A percentile compares a stretch with the other conserved stretches of the same genome.
phyloP scores from a whole-genome alignment of 2,888 invertebrate genomes.

The Agonopterix subpropinquella region DNA sequence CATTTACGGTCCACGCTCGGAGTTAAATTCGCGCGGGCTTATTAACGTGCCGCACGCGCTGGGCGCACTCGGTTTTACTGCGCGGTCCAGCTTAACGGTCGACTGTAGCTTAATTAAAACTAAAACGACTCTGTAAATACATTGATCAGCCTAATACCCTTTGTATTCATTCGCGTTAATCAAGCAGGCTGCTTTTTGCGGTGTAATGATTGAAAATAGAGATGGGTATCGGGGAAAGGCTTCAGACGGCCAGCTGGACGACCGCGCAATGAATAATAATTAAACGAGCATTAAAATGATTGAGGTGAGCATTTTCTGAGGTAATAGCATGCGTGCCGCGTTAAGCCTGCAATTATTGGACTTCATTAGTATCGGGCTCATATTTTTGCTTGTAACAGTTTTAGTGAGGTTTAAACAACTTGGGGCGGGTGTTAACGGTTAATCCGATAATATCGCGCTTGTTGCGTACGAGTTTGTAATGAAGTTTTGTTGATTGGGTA shows the following conservation, averaged over 20 bases:
- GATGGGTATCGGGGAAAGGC: slow-evolving; percentile 31
- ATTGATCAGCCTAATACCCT: slow-evolving; percentile 47
- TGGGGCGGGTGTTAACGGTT: slow-evolving; percentile 30
- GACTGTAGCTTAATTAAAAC: slow-evolving; percentile 65
- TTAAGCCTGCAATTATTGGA: slow-evolving; percentile 55
- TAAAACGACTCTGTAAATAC: slow-evolving; percentile 60
- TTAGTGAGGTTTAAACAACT: slow-evolving; percentile 31
- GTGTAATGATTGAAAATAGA: slow-evolving; percentile 31
- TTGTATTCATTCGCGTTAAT: slow-evolving; percentile 37
- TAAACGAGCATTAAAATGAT: slow-evolving; percentile 54
- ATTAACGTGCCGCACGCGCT: slow-evolving; percentile 50
- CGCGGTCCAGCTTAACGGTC: slow-evolving; percentile 50
- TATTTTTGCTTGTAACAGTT: slow-evolving; percentile 41
- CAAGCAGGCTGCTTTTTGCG: slow-evolving; percentile 35
- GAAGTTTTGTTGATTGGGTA: slow-evolving; percentile 32
- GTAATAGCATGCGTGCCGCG: slow-evolving; percentile 46
- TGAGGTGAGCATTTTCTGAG: slow-evolving; percentile 43
- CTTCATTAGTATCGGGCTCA: slow-evolving; percentile 46
- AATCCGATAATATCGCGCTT: slow-evolving; percentile 40
- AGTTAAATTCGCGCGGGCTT: slow-evolving; percentile 53
- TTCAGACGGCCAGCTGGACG: slow-evolving; percentile 23
- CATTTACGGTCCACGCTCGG: slow-evolving; percentile 53
- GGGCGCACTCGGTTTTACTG: slow-evolving; percentile 49
- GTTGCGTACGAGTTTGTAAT: slow-evolving; percentile 35
- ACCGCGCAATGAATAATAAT: slow-evolving; percentile 50